These are phyloP conservation scores for zebrafish (Danio rerio) DNA, from an alignment of 2,113 vertebrate species.

Conservation along the genomic window GRCz12tu NC_133182.1:25505001-25505500, in stretches of 20 bases:
- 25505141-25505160: constrained; percentile 34
- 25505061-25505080: constrained; percentile 52
- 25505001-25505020: constrained; percentile 47
- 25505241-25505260: neutral
- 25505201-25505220: neutral
- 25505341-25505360: no score
- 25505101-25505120: constrained; percentile 37
- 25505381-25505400: neutral
- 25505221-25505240: neutral
- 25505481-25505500: neutral
- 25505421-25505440: neutral
- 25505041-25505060: constrained; percentile 60
- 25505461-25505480: neutral
- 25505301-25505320: neutral
- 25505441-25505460: neutral
- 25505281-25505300: neutral
- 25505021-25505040: constrained; percentile 63
- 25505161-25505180: constrained; percentile 44
- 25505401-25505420: neutral
- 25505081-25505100: constrained; percentile 68
- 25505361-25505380: no score
- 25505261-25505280: neutral
- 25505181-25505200: constrained; percentile 15
- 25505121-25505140: constrained; percentile 27
- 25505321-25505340: no score